Evolutionary conservation across 2,888 invertebrate species (phyloP), one percentile per base, ranked within the genome.

Genomic region (Rhagium mordax): DNA sequence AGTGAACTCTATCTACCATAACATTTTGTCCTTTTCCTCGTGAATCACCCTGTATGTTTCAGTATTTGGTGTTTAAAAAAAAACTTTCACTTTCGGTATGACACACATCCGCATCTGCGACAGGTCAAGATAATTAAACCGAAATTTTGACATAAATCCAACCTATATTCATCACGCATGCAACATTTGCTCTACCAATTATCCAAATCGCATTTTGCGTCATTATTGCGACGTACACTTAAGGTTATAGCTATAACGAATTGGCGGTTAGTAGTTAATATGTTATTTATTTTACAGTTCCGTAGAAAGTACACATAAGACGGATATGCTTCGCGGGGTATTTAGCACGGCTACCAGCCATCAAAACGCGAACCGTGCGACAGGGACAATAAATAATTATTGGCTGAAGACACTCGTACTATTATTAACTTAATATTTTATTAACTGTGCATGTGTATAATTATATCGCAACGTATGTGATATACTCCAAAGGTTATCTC

Each of bases 251-350:
- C 16, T 18, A 27, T 10, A 33, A 59, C n/a, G 29, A 59, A 59
- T 59, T 59, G 27, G 27, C 15, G 33, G 59, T 29, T 59, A 29
- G 29, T 33, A 18, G 59, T 59, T 59, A 59, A 33, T 59, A 21
- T 59, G n/a, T 24, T 27, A 57, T 57, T 57, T 15, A n/a, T 59
- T 59, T 59, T 59, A 59, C 59, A 29, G 59, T 59, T 59, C 13
- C 33, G 33, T 59, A 59, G 59, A 59, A 59, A 59, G 59, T 59
- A 29, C 29, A 33, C 33, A 33, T 13, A 16, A 29, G 29, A 57
- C 55, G 27, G 59, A 59, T 33, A 59, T 59, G 59, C 59, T 59
- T 33, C 33, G 59, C 10, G 16, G 59, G 33, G 33, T 33, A 59
- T 59, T 59, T 41, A 59, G 59, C 33, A 33, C 59, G 59, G 18